phyloP scores from a whole-genome alignment of 2,888 invertebrate genomes.

The Stenotaenia linearis region DNA sequence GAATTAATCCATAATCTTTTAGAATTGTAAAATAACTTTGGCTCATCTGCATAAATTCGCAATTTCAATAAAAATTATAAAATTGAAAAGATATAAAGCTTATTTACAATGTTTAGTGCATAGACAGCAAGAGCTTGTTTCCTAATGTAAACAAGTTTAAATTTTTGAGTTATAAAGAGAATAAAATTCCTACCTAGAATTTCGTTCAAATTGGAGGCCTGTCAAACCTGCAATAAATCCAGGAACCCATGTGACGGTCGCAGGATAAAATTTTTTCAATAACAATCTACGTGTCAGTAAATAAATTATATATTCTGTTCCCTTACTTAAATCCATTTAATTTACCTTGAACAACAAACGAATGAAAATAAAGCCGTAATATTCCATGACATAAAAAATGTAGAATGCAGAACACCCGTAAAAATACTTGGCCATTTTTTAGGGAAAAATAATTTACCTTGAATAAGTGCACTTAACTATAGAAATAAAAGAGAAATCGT shows the following conservation, averaged over 20 bases:
- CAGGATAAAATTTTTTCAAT: background rate
- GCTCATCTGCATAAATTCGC: background rate
- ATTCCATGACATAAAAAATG: background rate
- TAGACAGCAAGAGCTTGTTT: background rate
- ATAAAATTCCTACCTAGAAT: background rate
- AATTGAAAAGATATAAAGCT: background rate
- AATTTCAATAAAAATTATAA: background rate
- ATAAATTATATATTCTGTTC: no score
- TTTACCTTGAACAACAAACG: no score
- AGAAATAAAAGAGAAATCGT: background rate
- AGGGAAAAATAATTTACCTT: background rate
- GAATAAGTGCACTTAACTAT: background rate
- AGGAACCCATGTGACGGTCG: background rate
- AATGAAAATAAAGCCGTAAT: background rate
- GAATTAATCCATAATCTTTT: background rate
- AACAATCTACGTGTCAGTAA: background rate
- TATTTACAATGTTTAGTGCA: background rate
- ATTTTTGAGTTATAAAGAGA: no score
- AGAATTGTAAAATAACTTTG: background rate
- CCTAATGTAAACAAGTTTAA: background rate
- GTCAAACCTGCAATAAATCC: background rate
- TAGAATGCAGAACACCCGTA: background rate
- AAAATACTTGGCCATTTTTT: background rate
- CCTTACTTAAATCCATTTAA: no score
- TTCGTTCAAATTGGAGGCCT: background rate